These are phyloP conservation scores for Silurus meridionalis DNA, from an alignment of 2,113 vertebrate species.

Conservation along the genomic window DNA sequence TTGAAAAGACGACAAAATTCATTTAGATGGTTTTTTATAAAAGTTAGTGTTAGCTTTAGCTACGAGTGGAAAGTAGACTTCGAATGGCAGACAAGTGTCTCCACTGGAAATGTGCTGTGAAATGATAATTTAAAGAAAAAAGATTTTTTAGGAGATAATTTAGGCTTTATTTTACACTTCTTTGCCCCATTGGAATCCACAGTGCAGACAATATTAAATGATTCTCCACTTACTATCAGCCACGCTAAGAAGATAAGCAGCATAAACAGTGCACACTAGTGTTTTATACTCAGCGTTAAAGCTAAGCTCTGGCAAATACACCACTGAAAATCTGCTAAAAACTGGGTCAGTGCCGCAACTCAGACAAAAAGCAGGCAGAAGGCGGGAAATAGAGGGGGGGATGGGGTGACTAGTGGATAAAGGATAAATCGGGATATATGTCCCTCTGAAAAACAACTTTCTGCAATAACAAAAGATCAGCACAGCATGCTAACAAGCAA, in stretches of 20 bases:
- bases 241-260: background rate
- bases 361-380: conserved; percentile 53
- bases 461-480: background rate
- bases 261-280: background rate
- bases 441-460: background rate
- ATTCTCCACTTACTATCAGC: background rate
- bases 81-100: background rate
- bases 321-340: conserved; percentile 44
- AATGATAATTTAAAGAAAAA: background rate
- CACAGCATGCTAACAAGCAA: background rate
- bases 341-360: conserved; percentile 54
- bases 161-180: background rate
- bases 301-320: background rate
- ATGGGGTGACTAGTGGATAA: conserved; percentile 8
- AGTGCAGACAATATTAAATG: background rate
- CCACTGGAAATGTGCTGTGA: background rate
- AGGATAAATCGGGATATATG: background rate
- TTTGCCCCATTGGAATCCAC: background rate
- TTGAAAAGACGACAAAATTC: conserved; percentile 25
- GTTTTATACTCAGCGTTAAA: conserved; percentile 5
- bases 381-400: conserved; percentile 45
- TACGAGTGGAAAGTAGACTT: background rate
- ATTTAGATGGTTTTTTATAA: background rate
- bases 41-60: background rate
- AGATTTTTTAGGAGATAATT: no score